Conservation (phyloP, 2,113 vertebrate species). For the Myodes glareolus region DNA sequence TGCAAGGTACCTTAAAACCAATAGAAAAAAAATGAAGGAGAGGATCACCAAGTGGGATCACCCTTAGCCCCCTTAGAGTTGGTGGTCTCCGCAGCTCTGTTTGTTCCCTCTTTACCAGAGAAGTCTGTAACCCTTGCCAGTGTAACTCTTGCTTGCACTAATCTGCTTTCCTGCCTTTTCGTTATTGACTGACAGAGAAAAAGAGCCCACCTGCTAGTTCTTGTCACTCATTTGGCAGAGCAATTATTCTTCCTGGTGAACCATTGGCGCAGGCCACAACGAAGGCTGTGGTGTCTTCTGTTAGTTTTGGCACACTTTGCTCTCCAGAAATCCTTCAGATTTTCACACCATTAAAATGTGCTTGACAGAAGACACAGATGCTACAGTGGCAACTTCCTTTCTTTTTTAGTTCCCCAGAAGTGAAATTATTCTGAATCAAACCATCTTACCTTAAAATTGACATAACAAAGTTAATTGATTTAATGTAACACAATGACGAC, state of each 20-base stretch:
- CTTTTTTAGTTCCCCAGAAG: constrained; percentile 40
- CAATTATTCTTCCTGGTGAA: background rate
- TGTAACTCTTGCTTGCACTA: no score
- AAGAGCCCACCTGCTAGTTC: background rate
- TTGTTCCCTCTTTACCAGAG: no score
- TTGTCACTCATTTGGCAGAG: background rate
- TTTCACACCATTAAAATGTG: background rate
- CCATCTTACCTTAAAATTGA: constrained; percentile 56
- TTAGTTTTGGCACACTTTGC: background rate
- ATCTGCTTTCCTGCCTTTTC: background rate
- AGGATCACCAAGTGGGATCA: background rate
- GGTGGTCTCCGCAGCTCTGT: background rate
- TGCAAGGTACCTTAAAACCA: background rate
- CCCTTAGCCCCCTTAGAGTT: background rate
- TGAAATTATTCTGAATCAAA: constrained; percentile 39
- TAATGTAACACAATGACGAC: constrained; percentile 15
- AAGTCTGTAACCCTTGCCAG: background rate
- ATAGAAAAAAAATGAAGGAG: background rate
- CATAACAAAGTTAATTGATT: constrained; percentile 66
- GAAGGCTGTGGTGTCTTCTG: background rate
- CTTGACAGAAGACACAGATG: background rate
- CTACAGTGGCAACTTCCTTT: background rate
- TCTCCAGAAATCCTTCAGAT: background rate
- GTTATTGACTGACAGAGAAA: no score
- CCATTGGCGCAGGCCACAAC: background rate